These are phyloP conservation scores for Formica selysi DNA, from an alignment of 1,140 invertebrate genomes.

Conservation along the genomic window DNA sequence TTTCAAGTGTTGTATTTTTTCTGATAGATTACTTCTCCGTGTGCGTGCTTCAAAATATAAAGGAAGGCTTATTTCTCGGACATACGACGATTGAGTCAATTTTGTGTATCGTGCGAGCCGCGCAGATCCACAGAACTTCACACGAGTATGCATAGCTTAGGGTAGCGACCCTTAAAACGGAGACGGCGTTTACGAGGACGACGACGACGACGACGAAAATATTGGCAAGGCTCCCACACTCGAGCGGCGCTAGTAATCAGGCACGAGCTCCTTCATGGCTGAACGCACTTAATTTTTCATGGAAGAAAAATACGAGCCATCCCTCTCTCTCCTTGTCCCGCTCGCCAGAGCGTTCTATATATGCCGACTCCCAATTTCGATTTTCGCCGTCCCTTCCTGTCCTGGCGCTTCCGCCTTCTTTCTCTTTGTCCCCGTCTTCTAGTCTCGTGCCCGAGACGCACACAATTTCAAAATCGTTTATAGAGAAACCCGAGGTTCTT, in stretches of 20 bases:
- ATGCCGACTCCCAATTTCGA: constrained; percentile 43
- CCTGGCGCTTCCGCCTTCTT: constrained; percentile 32
- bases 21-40: not conserved
- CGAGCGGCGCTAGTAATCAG: constrained; percentile 65
- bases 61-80: not conserved
- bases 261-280: constrained; percentile 47
- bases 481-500: constrained; percentile 49
- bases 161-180: constrained; percentile 51
- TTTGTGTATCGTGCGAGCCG: not conserved
- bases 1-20: no score
- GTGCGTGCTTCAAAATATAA: not conserved
- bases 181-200: constrained; percentile 29
- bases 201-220: constrained; percentile 52
- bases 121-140: not conserved
- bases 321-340: not conserved
- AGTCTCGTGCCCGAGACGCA: constrained; percentile 25
- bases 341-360: not conserved
- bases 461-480: constrained; percentile 70
- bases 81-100: not conserved
- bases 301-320: constrained; percentile 49
- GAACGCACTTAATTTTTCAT: constrained; percentile 65
- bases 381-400: constrained; percentile 51
- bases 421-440: constrained; percentile 16
- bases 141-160: not conserved
- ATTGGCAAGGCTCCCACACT: constrained; percentile 38